Base-by-base conservation (phyloP, 2,888 invertebrate species). In the Thyatira batis region DNA sequence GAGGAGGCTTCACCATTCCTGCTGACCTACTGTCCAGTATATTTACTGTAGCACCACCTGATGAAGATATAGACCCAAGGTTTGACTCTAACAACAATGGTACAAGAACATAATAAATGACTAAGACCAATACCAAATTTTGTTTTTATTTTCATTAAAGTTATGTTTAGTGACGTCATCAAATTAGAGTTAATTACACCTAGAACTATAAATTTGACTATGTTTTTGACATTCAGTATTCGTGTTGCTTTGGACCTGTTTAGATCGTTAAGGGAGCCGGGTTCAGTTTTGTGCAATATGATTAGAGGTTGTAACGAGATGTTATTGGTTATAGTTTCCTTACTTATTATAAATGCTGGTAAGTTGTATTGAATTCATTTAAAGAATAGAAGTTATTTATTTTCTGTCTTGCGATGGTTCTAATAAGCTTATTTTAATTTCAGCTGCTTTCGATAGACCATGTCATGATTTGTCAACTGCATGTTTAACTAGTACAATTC, bases 401-500 rank as follows among this genome's bases (percentile, higher is more conserved):
- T n/a, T 6, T 10, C 20, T 20, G 5, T 23, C 23, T 11, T 39
- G n/a, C n/a, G n/a, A n/a, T 17, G 39, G 13, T 23, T 23, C 23
- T 17, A 39, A 39, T 39, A 17, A 5, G 17, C 8, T 13, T 0
- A 9, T 44, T 44, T 57, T 45, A 58, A 61, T 72, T 67, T 54
- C 59, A 77, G 71, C 68, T 39, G 55, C 56, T 8, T 69, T 69
- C 46, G 64, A 52, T 49, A 68, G 68, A 51, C 73, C 76, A 11
- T 85, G 86, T 49, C 58, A 57, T 20, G 68, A 78, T 13, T 30
- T 65, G 3, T 68, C 81, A 1, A 58, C 72, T 20, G 69, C 67
- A 49, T 85, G 86, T 53, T 51, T 86, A 13, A 78, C 69, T 43
- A 60, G 61, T 33, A 63, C 76, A 0, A 11, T 84, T 0, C 81